Evolutionary conservation across 1,140 invertebrate species (phyloP).

Genomic region (Hyposmocoma kahamanoa): DNA sequence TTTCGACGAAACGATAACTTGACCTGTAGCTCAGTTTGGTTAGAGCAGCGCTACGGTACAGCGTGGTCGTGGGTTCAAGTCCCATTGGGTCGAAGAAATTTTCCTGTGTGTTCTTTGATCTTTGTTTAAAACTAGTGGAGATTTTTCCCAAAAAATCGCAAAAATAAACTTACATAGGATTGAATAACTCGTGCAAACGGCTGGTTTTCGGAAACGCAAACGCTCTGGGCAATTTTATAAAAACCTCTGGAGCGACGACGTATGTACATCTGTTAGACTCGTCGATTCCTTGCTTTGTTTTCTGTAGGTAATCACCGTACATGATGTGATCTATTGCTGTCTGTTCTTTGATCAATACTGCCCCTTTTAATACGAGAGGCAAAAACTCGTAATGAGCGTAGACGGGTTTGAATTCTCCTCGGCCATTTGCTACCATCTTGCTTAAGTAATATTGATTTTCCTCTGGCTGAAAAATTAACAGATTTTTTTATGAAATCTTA

Average conservation of each 20-base stretch:
- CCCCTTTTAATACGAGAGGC: conserved; percentile 63
- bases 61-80: too few relatives aligned
- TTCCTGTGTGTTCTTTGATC: too few relatives aligned
- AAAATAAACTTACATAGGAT: conserved; percentile 80
- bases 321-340: conserved; percentile 78
- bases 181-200: conserved; percentile 74
- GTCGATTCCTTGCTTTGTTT: conserved; percentile 70
- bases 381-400: conserved; percentile 56
- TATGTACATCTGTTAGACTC: conserved; percentile 81
- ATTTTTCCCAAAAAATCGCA: too few relatives aligned
- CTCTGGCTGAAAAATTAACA: conserved; percentile 45
- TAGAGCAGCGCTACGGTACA: too few relatives aligned
- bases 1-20: too few relatives aligned
- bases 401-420: conserved; percentile 41
- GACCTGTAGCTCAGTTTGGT: too few relatives aligned
- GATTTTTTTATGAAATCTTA: too few relatives aligned
- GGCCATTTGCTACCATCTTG: conserved; percentile 50
- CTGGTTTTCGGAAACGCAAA: conserved; percentile 81
- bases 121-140: too few relatives aligned
- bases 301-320: conserved; percentile 79
- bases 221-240: conserved; percentile 77
- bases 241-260: conserved; percentile 79
- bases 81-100: too few relatives aligned
- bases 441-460: conserved; percentile 52
- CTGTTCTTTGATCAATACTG: conserved; percentile 80